Conservation (phyloP, 2,797 vertebrate genomes). For the Etheostoma perlongum region DNA sequence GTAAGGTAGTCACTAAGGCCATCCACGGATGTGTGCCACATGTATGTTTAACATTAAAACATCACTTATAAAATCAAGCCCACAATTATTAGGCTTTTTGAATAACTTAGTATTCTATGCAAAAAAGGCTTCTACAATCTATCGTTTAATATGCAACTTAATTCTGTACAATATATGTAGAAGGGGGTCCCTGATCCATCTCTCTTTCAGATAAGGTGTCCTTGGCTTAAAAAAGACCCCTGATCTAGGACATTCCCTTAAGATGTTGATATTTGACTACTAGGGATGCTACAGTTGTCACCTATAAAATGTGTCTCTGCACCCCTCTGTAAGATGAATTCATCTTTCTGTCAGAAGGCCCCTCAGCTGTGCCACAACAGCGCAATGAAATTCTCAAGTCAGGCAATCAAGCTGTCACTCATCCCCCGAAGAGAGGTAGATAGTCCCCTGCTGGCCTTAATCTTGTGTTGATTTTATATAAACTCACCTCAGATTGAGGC, state of each 20-base stretch:
- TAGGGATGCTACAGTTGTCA: background rate
- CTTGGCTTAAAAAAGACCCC: no score
- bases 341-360: background rate
- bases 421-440: conserved; percentile 45
- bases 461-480: conserved; percentile 65
- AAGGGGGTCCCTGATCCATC: no score
- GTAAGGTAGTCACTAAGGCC: no score
- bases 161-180: no score
- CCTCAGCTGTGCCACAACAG: background rate
- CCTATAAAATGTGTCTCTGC: background rate
- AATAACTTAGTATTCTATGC: no score
- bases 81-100: no score
- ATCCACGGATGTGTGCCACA: no score
- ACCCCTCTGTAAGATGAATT: background rate
- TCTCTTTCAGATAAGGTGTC: no score
- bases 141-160: no score
- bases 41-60: no score
- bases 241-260: background rate
- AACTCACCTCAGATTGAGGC: conserved; percentile 56
- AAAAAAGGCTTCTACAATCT: no score
- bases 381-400: conserved; percentile 19
- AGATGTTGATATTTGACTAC: background rate
- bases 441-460: conserved; percentile 66
- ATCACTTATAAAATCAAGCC: no score
- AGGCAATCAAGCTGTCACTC: conserved; percentile 43